These are phyloP conservation scores for Chamaea fasciata DNA, from an alignment of 2,113 vertebrate species.

Conservation along the genomic window DNA sequence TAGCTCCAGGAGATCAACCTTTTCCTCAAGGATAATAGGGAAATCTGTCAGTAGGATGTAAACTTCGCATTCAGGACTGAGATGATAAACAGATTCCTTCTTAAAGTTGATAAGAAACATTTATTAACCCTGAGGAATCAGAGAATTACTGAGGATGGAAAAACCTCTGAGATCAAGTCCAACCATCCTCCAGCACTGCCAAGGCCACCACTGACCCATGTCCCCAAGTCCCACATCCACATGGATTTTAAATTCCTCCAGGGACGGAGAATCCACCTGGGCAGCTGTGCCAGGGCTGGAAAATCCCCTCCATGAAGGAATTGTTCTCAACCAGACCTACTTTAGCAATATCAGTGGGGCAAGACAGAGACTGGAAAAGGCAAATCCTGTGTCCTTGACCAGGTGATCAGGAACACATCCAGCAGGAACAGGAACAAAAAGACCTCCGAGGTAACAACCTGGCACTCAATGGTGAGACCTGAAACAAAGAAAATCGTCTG, in stretches of 20 bases:
- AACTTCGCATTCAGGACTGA: neutral
- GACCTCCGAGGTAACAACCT: neutral
- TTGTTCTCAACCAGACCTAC: neutral
- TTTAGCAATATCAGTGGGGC: neutral
- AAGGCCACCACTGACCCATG: neutral
- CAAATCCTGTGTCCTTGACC: neutral
- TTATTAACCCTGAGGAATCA: neutral
- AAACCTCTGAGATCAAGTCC: rapidly evolving
- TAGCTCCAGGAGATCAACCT: neutral
- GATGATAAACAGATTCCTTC: neutral
- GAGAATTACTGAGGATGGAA: neutral
- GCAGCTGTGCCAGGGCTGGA: neutral
- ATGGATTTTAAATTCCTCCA: neutral
- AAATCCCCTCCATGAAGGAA: neutral
- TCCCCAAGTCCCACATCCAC: neutral
- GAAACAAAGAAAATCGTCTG: neutral
- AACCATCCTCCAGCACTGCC: neutral
- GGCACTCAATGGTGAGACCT: neutral
- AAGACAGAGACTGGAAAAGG: neutral
- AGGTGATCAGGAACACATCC: neutral
- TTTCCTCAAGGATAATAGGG: neutral
- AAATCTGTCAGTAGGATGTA: neutral
- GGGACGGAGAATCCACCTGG: neutral
- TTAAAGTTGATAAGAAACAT: neutral
- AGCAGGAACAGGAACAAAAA: neutral